Evolutionary conservation across 2,888 invertebrate genomes (phyloP).

Genomic region (Sepioteuthis lessoniana): DNA sequence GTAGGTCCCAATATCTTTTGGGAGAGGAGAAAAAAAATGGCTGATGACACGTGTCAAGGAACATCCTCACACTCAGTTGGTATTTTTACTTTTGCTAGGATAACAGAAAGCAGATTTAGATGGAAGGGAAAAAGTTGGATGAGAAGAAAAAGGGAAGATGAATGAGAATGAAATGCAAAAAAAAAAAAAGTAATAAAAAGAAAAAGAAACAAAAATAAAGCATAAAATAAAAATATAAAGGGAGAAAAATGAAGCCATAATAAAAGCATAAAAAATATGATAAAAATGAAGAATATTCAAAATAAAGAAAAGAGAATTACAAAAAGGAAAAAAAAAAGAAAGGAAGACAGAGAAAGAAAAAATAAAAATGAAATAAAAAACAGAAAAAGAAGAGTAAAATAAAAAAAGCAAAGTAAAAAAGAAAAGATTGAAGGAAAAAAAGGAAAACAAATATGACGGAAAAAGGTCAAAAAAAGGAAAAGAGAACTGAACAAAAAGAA

Average conservation of each 20-base stretch:
- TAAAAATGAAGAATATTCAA: background rate
- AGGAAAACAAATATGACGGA: background rate
- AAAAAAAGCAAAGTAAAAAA: background rate
- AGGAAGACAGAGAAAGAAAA: background rate
- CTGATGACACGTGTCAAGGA: slow-evolving; percentile 20
- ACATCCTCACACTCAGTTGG: background rate
- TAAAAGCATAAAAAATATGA: too few species aligned
- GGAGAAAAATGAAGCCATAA: too few species aligned
- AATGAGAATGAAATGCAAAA: too few species aligned
- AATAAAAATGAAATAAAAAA: too few species aligned
- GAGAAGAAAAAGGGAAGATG: too few species aligned
- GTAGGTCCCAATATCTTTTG: too few species aligned
- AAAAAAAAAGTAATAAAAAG: too few species aligned
- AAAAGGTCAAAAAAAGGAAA: background rate
- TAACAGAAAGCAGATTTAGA: background rate
- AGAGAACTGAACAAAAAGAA: too few species aligned
- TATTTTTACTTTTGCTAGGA: background rate
- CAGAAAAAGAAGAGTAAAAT: too few species aligned
- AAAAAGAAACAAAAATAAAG: too few species aligned
- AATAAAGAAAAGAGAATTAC: too few species aligned
- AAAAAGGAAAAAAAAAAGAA: background rate
- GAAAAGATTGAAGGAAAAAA: background rate
- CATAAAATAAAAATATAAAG: too few species aligned
- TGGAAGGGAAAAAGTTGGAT: background rate
- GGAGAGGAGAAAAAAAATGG: background rate